phyloP scores from a whole-genome alignment of 2,113 vertebrate genomes.

The Coryphaenoides rupestris region DNA sequence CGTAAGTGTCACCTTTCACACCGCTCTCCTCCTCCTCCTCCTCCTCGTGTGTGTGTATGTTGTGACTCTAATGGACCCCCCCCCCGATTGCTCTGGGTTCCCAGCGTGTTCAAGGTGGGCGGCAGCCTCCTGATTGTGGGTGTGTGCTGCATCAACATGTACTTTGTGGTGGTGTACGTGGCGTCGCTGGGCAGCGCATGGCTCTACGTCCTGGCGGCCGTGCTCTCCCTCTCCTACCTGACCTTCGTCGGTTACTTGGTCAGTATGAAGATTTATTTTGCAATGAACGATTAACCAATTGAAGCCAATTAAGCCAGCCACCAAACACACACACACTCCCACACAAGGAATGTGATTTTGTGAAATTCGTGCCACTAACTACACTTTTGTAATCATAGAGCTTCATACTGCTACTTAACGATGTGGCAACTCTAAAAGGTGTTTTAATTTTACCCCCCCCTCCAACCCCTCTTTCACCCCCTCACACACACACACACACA shows the following conservation, averaged over 20 bases:
- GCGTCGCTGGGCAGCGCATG: conserved; percentile 63
- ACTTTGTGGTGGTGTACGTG: conserved; percentile 85
- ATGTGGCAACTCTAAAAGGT: too few relatives aligned
- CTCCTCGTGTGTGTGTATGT: not conserved
- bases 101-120: conserved; percentile 76
- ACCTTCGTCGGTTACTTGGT: conserved; percentile 85
- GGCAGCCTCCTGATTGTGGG: conserved; percentile 78
- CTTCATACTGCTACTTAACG: too few relatives aligned
- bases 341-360: too few relatives aligned
- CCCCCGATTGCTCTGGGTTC: not conserved
- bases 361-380: too few relatives aligned
- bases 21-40: too few relatives aligned
- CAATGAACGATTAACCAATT: too few relatives aligned
- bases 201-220: conserved; percentile 72
- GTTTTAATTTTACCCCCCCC: too few relatives aligned
- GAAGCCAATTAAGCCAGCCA: too few relatives aligned
- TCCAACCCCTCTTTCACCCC: too few relatives aligned
- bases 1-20: conserved; percentile 72
- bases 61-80: not conserved
- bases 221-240: conserved; percentile 78
- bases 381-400: too few relatives aligned
- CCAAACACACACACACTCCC: not conserved
- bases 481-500: too few relatives aligned
- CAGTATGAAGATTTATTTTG: conserved; percentile 49
- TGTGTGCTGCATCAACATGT: conserved; percentile 85